phyloP scores from a whole-genome alignment of 2,797 vertebrate species.

The Danio choprae region DNA sequence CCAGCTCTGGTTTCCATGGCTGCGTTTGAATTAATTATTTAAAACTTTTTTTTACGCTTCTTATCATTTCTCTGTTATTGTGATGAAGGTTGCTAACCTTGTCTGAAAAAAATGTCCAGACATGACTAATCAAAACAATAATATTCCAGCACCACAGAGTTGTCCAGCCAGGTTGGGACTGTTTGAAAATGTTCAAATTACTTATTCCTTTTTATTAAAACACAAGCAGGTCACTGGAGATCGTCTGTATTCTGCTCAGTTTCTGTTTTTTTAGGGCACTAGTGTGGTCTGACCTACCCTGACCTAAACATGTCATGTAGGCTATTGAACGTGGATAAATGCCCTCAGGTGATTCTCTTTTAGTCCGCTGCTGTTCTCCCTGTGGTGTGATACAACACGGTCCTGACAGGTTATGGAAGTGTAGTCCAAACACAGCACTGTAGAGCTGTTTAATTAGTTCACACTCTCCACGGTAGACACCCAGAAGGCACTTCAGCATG shows the following conservation, averaged over 20 bases:
- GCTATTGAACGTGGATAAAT: slow-evolving; percentile 51
- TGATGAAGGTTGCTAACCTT: slow-evolving; percentile 42
- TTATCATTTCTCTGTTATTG: slow-evolving; percentile 40
- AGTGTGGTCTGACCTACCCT: slow-evolving; percentile 42
- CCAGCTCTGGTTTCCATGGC: slow-evolving; percentile 20
- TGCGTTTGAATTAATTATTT: slow-evolving; percentile 38
- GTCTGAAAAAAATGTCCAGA: slow-evolving; percentile 26
- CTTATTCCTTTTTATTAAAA: slow-evolving; percentile 33
- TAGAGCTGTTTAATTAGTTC: slow-evolving; percentile 62
- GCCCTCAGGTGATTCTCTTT: slow-evolving; percentile 44
- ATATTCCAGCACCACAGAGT: slow-evolving; percentile 39
- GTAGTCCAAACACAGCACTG: slow-evolving; percentile 52
- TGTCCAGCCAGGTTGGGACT: slow-evolving; percentile 6
- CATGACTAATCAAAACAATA: slow-evolving; percentile 48
- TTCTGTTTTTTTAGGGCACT: slow-evolving; percentile 27
- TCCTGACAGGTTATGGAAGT: slow-evolving; percentile 55
- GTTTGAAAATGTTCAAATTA: slow-evolving; percentile 24
- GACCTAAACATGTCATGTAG: slow-evolving; percentile 41
- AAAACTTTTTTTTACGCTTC: slow-evolving; percentile 21
- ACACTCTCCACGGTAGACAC: slow-evolving; percentile 56
- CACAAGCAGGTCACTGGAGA: neutral
- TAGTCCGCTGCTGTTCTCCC: slow-evolving; percentile 47
- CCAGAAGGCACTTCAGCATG: slow-evolving; percentile 49
- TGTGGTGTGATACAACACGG: slow-evolving; percentile 48
- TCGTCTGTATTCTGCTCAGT: neutral